phyloP scores from a whole-genome alignment of 1,140 invertebrate species.

The Condylostylus longicornis region DNA sequence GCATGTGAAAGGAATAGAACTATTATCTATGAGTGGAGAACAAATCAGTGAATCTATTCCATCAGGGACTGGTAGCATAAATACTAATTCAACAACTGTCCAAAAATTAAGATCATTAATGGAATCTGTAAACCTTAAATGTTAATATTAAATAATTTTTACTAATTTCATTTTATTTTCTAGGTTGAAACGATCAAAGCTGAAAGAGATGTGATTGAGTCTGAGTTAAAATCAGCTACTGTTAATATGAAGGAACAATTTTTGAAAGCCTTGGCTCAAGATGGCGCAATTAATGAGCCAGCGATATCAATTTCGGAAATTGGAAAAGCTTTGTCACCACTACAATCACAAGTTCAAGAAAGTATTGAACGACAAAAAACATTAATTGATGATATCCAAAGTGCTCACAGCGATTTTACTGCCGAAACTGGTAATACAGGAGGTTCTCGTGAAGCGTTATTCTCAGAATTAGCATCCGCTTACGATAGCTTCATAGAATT shows the following conservation, averaged over 20 bases:
- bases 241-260: conserved; percentile 78
- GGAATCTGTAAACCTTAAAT: conserved; percentile 42
- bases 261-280: conserved; percentile 59
- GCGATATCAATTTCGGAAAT: conserved; percentile 60
- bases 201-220: conserved; percentile 77
- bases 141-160: not conserved
- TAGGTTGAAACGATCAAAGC: conserved; percentile 75
- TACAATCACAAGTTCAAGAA: conserved; percentile 66
- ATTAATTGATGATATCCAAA: conserved; percentile 63
- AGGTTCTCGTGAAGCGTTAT: conserved; percentile 58
- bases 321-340: conserved; percentile 59
- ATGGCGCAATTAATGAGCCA: conserved; percentile 79
- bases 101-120: conserved; percentile 61
- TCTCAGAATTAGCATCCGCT: conserved; percentile 74
- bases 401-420: conserved; percentile 56
- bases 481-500: conserved; percentile 87
- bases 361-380: conserved; percentile 63
- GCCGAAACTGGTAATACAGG: conserved; percentile 50
- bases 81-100: conserved; percentile 44
- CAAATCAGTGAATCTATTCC: conserved; percentile 51
- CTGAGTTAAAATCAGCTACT: conserved; percentile 66
- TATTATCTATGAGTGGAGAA: conserved; percentile 60
- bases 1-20: conserved; percentile 64
- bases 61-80: conserved; percentile 34
- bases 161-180: conserved; percentile 6